phyloP scores from a whole-genome alignment of 1,140 invertebrate genomes.

The Scaptomyza graminum region DNA sequence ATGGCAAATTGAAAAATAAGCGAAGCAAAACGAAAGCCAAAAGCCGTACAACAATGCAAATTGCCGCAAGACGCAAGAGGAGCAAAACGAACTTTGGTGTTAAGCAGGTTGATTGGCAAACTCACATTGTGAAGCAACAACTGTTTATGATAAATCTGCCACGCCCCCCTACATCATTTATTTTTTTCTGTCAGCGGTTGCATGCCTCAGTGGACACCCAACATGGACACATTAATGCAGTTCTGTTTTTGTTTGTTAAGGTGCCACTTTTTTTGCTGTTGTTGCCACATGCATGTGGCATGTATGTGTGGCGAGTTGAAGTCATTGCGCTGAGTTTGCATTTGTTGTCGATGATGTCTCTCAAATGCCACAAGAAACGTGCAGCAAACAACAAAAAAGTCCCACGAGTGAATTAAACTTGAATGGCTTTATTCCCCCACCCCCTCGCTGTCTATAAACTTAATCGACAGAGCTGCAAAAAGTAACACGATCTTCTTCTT shows the following conservation, averaged over 20 bases:
- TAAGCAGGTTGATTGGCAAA: conserved; percentile 28
- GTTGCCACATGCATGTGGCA: conserved; percentile 20
- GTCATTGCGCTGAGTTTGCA: conserved; percentile 75
- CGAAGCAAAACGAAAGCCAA: conserved; percentile 28
- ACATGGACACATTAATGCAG: conserved; percentile 59
- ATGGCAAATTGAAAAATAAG: conserved; percentile 33
- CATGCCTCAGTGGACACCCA: conserved; percentile 69
- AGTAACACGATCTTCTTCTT: conserved; percentile 13
- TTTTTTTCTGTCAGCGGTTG: conserved; percentile 19
- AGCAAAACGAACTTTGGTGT: conserved; percentile 11
- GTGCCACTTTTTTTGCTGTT: conserved; percentile 34
- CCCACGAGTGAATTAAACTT: conserved; percentile 76
- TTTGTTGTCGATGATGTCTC: conserved; percentile 48
- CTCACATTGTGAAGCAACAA: conserved; percentile 17
- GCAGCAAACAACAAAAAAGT: conserved; percentile 48
- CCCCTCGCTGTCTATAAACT: conserved; percentile 37
- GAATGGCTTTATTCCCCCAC: conserved; percentile 57
- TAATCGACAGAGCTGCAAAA: conserved; percentile 40
- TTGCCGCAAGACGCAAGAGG: conserved; percentile 33
- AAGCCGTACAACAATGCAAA: conserved; percentile 32
- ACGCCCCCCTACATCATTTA: conserved; percentile 13
- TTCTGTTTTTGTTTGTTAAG: neutral
- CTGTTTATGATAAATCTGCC: conserved; percentile 9
- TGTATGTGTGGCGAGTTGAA: conserved; percentile 26
- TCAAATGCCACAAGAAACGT: conserved; percentile 15